A percentile compares a stretch with the other conserved stretches of the same genome.
These are phyloP conservation scores for Syngnathoides biaculeatus DNA, from an alignment of 2,113 vertebrate genomes.

Conservation along the genomic window DNA sequence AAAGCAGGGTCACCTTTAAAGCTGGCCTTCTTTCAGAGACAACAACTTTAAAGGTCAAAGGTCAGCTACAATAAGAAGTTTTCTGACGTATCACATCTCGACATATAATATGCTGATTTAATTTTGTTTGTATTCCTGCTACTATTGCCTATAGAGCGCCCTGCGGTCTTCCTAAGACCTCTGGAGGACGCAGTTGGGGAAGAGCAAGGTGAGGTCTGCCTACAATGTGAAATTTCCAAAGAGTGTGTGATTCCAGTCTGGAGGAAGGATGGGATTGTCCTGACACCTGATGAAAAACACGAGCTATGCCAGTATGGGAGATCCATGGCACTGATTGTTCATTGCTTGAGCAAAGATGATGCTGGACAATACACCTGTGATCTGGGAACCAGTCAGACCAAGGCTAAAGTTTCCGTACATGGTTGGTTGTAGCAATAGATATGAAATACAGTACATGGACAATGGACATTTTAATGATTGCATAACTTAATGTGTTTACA, in stretches of 20 bases:
- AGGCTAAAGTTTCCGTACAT: constrained; percentile 81
- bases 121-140: not conserved
- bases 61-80: constrained; percentile 63
- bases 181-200: constrained; percentile 82
- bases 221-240: constrained; percentile 87
- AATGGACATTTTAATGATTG: not conserved
- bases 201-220: constrained; percentile 74
- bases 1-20: constrained; percentile 76
- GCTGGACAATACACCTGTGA: constrained; percentile 85
- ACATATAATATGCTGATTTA: not conserved
- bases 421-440: constrained; percentile 68
- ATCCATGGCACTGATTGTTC: constrained; percentile 77
- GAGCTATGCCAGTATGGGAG: constrained; percentile 79
- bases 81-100: no score
- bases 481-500: constrained; percentile 42
- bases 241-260: constrained; percentile 79
- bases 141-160: constrained; percentile 74
- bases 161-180: constrained; percentile 84
- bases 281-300: constrained; percentile 77
- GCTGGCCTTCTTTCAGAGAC: constrained; percentile 76
- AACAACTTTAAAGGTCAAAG: constrained; percentile 81
- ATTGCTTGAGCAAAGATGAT: constrained; percentile 78
- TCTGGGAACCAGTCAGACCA: constrained; percentile 82
- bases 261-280: constrained; percentile 80
- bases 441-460: not conserved